Percentiles rank a stretch among this genome's conserved stretches.
Conservation (phyloP, 2,888 invertebrate genomes). For the Nysson spinosus region DNA sequence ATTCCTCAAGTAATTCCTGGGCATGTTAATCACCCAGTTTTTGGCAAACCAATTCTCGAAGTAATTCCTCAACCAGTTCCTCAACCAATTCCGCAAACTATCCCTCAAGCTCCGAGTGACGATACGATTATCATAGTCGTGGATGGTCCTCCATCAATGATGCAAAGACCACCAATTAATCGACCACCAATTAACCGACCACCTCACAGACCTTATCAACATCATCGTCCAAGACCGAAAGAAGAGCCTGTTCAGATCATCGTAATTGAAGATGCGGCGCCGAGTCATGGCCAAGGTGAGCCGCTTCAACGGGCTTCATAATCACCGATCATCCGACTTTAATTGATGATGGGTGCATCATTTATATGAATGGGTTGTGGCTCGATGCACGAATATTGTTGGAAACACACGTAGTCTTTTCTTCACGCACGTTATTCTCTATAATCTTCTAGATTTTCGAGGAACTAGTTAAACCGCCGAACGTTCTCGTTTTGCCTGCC, state of each 20-base stretch:
- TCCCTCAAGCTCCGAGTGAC: too few species aligned
- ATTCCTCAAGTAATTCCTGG: slow-evolving; percentile 8
- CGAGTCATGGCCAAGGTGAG: slow-evolving; percentile 51
- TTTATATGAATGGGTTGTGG: neutral
- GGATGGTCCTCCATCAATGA: slow-evolving; percentile 13
- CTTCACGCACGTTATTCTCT: too few species aligned
- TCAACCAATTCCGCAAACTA: neutral
- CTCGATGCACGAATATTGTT: neutral
- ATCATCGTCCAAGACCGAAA: slow-evolving; percentile 37
- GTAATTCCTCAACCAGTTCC: slow-evolving; percentile 9
- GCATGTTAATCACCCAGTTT: too few species aligned
- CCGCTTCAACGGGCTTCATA: slow-evolving; percentile 1
- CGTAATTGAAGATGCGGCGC: slow-evolving; percentile 56
- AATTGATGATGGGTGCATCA: neutral
- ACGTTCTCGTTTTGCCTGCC: too few species aligned
- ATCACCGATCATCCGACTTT: neutral
- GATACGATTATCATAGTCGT: slow-evolving; percentile 29
- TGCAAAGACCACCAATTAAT: slow-evolving; percentile 7
- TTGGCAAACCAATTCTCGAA: too few species aligned
- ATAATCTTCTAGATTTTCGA: too few species aligned
- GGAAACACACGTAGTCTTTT: too few species aligned
- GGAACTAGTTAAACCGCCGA: too few species aligned
- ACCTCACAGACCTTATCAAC: slow-evolving; percentile 32
- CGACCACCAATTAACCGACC: slow-evolving; percentile 15
- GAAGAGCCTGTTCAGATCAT: slow-evolving; percentile 56